These are phyloP conservation scores for Tylochromis polylepis DNA, from an alignment of 2,113 vertebrate genomes.

Conservation along the genomic window DNA sequence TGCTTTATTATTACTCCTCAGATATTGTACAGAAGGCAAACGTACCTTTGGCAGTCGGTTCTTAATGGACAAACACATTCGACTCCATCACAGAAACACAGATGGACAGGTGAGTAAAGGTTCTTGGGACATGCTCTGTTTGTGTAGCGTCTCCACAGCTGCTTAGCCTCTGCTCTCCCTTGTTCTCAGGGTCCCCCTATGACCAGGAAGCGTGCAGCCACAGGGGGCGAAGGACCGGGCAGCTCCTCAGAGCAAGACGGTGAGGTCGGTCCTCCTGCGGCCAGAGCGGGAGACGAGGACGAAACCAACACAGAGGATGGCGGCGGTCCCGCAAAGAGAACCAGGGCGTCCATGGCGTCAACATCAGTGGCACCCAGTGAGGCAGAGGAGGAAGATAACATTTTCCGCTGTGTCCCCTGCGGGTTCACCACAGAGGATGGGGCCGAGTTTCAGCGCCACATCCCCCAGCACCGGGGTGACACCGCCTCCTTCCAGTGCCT, in stretches of 20 bases:
- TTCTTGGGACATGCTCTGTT: background rate
- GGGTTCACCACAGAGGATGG: constrained; percentile 73
- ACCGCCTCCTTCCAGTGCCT: constrained; percentile 85
- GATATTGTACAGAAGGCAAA: constrained; percentile 90
- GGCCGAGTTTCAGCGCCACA: constrained; percentile 74
- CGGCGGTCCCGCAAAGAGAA: constrained; percentile 54
- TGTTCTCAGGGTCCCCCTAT: constrained; percentile 53
- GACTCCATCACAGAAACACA: constrained; percentile 77
- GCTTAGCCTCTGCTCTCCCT: background rate
- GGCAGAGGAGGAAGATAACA: constrained; percentile 53
- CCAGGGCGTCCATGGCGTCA: constrained; percentile 11
- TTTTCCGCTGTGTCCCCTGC: constrained; percentile 77
- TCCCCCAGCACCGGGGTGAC: constrained; percentile 81
- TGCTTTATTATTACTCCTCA: constrained; percentile 31
- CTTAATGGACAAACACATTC: constrained; percentile 89
- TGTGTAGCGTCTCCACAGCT: background rate
- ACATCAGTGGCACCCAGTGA: constrained; percentile 47
- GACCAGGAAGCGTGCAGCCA: constrained; percentile 69
- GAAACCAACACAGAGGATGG: constrained; percentile 61
- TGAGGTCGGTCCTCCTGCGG: constrained; percentile 33
- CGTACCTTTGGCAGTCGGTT: constrained; percentile 91
- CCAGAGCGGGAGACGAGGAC: constrained; percentile 44
- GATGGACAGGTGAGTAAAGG: constrained; percentile 57
- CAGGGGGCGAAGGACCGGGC: constrained; percentile 53
- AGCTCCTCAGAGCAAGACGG: constrained; percentile 71